Conservation (phyloP, 2,113 vertebrate genomes). For the Andinoacara biseriatus region DNA sequence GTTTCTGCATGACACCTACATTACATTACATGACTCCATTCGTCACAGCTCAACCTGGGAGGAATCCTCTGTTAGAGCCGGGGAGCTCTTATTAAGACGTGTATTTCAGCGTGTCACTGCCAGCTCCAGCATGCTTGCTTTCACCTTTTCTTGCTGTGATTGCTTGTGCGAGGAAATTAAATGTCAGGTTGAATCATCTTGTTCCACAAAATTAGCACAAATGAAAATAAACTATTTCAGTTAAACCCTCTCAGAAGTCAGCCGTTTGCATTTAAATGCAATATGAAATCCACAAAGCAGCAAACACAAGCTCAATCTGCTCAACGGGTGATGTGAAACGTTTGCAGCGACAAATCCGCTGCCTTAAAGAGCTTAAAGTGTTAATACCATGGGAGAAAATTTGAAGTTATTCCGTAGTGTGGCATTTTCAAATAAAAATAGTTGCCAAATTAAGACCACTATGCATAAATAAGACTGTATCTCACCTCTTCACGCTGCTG, state of each 20-base stretch:
- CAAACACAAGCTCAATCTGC: not conserved
- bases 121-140: not conserved
- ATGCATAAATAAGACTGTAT: not conserved
- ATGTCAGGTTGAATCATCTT: slow-evolving; percentile 5
- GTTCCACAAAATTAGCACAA: not conserved
- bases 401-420: not conserved
- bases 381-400: not conserved
- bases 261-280: not conserved
- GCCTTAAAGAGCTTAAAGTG: not conserved
- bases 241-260: slow-evolving; percentile 10
- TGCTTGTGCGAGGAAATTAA: slow-evolving; percentile 16
- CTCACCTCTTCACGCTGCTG: slow-evolving; percentile 74
- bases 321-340: slow-evolving; percentile 5
- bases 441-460: not conserved
- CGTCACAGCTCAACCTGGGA: not conserved
- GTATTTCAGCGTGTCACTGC: not conserved
- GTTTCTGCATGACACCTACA: slow-evolving; percentile 5
- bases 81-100: not conserved
- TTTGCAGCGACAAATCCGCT: not conserved
- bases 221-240: slow-evolving; percentile 14
- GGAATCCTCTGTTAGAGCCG: not conserved
- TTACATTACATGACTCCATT: not conserved
- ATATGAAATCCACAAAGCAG: slow-evolving; percentile 7
- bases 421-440: not conserved
- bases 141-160: not conserved